Evolutionary conservation across 2,888 invertebrate species (phyloP).

Genomic region (Spialia ferax): DNA sequence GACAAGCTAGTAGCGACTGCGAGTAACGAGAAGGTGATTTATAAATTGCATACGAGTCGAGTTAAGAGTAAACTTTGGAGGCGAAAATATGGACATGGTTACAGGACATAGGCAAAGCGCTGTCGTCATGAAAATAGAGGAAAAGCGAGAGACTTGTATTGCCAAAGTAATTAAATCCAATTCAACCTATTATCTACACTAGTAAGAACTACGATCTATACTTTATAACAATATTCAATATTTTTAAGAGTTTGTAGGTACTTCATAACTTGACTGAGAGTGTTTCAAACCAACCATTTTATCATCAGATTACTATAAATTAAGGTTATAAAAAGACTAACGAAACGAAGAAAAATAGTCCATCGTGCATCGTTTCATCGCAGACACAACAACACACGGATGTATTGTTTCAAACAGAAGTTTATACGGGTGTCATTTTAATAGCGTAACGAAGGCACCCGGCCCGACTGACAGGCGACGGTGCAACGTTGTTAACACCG

Average conservation of each 20-base stretch:
- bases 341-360: neutral
- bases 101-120: too few relatives aligned
- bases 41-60: neutral
- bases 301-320: too few relatives aligned
- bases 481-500: slow-evolving; percentile 30
- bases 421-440: slow-evolving; percentile 39
- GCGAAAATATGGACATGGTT: too few relatives aligned
- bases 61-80: neutral
- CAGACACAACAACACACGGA: neutral
- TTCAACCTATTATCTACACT: too few relatives aligned
- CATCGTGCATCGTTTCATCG: neutral
- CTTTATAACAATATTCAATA: too few relatives aligned
- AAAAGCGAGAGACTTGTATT: too few relatives aligned
- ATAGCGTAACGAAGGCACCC: slow-evolving; percentile 34
- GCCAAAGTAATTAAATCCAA: too few relatives aligned
- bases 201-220: too few relatives aligned
- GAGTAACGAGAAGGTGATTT: neutral
- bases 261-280: too few relatives aligned
- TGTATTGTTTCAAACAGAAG: slow-evolving; percentile 27
- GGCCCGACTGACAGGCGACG: slow-evolving; percentile 15
- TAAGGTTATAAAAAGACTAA: neutral
- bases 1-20: neutral
- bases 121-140: too few relatives aligned
- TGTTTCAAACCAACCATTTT: too few relatives aligned
- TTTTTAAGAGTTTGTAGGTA: too few relatives aligned